phyloP scores from a whole-genome alignment of 1,140 invertebrate species.

The Drosophila paulistorum region DNA sequence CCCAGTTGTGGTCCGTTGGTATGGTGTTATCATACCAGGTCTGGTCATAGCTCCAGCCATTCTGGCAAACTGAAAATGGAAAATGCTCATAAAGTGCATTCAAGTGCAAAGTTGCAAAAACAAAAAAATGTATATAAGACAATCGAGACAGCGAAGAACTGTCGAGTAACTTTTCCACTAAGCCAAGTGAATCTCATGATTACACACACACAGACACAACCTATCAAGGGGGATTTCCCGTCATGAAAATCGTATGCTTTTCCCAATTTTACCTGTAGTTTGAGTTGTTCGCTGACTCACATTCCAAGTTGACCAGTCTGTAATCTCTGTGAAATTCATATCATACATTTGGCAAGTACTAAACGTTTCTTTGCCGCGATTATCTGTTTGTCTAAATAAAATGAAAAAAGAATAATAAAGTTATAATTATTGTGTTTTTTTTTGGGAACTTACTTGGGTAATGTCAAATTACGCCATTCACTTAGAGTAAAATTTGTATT shows the following conservation, averaged over 20 bases:
- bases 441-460: conserved; percentile 83
- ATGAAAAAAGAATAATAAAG: background rate
- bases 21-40: conserved; percentile 84
- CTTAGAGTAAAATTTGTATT: conserved; percentile 83
- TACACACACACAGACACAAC: background rate
- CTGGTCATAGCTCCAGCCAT: conserved; percentile 84
- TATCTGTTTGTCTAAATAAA: conserved; percentile 63
- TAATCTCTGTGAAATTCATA: conserved; percentile 69
- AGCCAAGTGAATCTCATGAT: conserved; percentile 34
- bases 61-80: conserved; percentile 81
- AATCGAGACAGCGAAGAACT: conserved; percentile 3
- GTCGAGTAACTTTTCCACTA: conserved; percentile 44
- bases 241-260: background rate
- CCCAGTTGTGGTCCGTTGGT: conserved; percentile 84
- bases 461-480: conserved; percentile 83
- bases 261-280: conserved; percentile 60
- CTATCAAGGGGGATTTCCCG: too few species aligned
- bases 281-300: conserved; percentile 48
- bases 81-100: conserved; percentile 67
- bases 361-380: conserved; percentile 62
- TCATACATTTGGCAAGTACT: conserved; percentile 82
- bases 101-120: conserved; percentile 69
- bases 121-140: conserved; percentile 53
- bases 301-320: conserved; percentile 68
- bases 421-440: rapidly evolving